These are phyloP conservation scores for Eupithecia pulchellata DNA, from an alignment of 2,888 invertebrate species.

Conservation along the genomic window DNA sequence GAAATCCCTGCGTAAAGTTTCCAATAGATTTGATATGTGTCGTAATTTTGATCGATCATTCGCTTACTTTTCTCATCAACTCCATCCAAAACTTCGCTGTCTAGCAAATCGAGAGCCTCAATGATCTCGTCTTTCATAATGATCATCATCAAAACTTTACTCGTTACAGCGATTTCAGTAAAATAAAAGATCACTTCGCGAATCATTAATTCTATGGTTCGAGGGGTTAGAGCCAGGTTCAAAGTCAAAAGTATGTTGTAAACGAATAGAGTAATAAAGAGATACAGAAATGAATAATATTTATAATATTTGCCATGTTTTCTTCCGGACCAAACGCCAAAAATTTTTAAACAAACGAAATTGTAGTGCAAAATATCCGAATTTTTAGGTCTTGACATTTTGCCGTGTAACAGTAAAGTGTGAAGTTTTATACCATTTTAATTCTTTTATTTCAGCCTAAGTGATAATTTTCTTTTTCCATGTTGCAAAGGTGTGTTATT, in stretches of 20 bases:
- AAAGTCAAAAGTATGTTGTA: constrained; percentile 65
- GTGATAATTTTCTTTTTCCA: constrained; percentile 48
- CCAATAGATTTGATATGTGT: constrained; percentile 55
- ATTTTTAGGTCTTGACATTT: constrained; percentile 46
- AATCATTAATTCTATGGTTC: constrained; percentile 63
- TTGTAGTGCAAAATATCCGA: constrained; percentile 62
- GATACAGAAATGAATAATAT: constrained; percentile 60
- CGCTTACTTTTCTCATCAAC: constrained; percentile 53
- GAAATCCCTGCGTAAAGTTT: constrained; percentile 52
- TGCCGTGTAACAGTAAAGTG: constrained; percentile 7
- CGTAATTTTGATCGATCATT: constrained; percentile 52
- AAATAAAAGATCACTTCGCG: constrained; percentile 70
- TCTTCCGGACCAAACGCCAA: constrained; percentile 66
- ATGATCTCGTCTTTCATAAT: constrained; percentile 59
- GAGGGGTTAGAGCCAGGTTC: constrained; percentile 66
- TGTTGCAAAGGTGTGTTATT: constrained; percentile 49
- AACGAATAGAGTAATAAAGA: constrained; percentile 54
- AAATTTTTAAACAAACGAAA: constrained; percentile 59
- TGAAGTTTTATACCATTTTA: constrained; percentile 15
- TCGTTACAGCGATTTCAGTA: constrained; percentile 59
- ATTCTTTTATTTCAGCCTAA: constrained; percentile 43
- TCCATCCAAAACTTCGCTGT: constrained; percentile 61
- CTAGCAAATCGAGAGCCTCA: constrained; percentile 60
- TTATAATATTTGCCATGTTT: constrained; percentile 57
- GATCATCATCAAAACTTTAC: constrained; percentile 67